Base-by-base conservation (phyloP, 2,797 vertebrate genomes). In the Lepus oiostolus region DNA sequence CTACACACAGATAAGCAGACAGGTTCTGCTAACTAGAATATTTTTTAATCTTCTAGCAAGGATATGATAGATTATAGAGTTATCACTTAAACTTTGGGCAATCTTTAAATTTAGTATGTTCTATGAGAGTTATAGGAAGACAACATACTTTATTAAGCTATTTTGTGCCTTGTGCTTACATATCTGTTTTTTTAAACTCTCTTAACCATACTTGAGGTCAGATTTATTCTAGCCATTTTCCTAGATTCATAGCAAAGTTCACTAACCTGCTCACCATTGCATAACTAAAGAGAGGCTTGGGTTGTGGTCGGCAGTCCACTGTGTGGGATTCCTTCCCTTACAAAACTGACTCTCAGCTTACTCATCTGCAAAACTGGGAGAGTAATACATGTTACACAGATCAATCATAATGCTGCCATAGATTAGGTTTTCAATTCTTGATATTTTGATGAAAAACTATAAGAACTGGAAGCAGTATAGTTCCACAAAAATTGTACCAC, bases 81-180 rank as follows among this genome's bases (percentile, higher is more conserved):
- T 84, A n/a, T 87, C 77, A 26, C 86, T 94, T 68, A 50, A 67
- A 58, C 30, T 79, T 67, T 74, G 19, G 21, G 52, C 17, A 62
- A 62, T 50, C 24, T 84, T 93, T 92, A 85, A 54, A 88, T 68
- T 90, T 79, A 67, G 32, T 54, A 50, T 79, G 68, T 62, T 65
- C 47, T 70, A 24, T n/a, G 65, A 95, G 26, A 96, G 24, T 74
- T 83, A 63, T 19, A n/a, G 38, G 28, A 94, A 71, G 32, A 92
- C 54, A 71, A 82, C 74, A 19, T 65, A 80, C 52, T 76, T 50
- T 85, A 84, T 90, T 92, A 75, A 32, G 22, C 10, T 77, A 77
- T 72, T 80, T 70, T 4, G 1, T 75, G 62, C 6, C 28, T 65
- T 67, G 17, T 54, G 35, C n/a, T 93, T 86, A 28, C 22, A 24